Evolutionary conservation across 2,113 vertebrate species (phyloP).

Genomic region (Microcebus ravelobensis): DNA sequence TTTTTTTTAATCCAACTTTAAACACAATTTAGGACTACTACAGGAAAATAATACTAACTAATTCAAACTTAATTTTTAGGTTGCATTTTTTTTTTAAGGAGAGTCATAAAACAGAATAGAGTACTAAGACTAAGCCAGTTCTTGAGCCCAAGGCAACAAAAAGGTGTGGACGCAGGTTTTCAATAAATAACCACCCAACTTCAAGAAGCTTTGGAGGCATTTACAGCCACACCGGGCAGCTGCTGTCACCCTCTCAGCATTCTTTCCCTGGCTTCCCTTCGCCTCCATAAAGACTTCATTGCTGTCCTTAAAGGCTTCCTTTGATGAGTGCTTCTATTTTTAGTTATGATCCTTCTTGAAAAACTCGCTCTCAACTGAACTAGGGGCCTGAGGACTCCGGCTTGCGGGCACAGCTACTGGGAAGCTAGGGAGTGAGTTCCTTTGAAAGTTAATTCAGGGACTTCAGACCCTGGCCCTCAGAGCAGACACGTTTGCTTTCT

Average conservation of each 20-base stretch:
- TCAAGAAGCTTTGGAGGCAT: neutral
- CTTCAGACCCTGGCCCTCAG: neutral
- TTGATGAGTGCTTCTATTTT: neutral
- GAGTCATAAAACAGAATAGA: neutral
- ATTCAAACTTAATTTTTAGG: neutral
- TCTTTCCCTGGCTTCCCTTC: slow-evolving; percentile 34
- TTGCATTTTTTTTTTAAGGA: neutral
- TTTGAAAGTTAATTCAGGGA: neutral
- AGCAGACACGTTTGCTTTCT: neutral
- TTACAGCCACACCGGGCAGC: slow-evolving; percentile 14
- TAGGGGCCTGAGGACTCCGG: neutral
- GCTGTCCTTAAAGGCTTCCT: neutral
- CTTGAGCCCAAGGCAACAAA: neutral
- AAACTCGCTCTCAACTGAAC: slow-evolving; percentile 28
- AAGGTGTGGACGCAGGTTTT: neutral
- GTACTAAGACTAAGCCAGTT: neutral
- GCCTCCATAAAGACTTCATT: neutral
- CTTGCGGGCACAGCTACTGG: neutral
- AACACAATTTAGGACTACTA: neutral
- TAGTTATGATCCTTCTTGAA: slow-evolving; percentile 23
- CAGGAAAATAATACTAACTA: neutral
- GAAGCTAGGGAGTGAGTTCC: neutral
- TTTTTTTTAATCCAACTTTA: too few species aligned
- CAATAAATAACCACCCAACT: neutral
- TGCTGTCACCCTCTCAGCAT: slow-evolving; percentile 28